Percentiles rank a stretch among this genome's conserved stretches.
phyloP scores from a whole-genome alignment of 37 sponge, comb jelly and placozoan genomes.

The Ianthella basta region DNA sequence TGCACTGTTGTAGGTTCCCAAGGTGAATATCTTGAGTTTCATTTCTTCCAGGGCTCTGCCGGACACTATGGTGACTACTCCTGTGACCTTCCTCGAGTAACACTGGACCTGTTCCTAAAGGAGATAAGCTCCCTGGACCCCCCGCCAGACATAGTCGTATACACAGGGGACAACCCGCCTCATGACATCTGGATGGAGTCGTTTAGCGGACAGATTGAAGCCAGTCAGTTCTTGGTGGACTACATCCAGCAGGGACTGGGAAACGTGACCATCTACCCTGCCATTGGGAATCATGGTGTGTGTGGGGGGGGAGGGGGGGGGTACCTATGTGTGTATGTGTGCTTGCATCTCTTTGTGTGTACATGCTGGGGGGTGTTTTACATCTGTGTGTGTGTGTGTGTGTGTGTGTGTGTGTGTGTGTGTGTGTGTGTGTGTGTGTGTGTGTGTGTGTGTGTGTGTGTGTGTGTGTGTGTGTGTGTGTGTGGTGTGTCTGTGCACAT shows the following conservation, averaged over 20 bases:
- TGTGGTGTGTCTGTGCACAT: conserved; percentile 5
- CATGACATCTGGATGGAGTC: conserved; percentile 85
- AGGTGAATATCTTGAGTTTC: too few species aligned
- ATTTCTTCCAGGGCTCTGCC: conserved; percentile 48
- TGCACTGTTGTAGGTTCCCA: too few species aligned
- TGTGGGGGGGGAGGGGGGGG: background rate
- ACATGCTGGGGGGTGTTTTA: too few species aligned
- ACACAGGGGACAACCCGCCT: conserved; percentile 85
- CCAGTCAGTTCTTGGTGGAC: conserved; percentile 51
- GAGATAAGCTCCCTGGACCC: conserved; percentile 51
- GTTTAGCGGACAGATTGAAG: conserved; percentile 44
- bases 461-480: background rate
- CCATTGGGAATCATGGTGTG: conserved; percentile 80
- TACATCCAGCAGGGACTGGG: conserved; percentile 54
- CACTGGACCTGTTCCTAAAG: conserved; percentile 61
- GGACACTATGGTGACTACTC: conserved; percentile 75
- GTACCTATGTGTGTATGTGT: background rate
- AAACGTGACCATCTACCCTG: conserved; percentile 74
- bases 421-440: conserved; percentile 4
- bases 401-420: conserved; percentile 18
- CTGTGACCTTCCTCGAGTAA: conserved; percentile 67
- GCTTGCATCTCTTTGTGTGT: background rate
- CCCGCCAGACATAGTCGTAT: conserved; percentile 66
- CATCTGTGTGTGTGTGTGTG: background rate
- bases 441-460: background rate